Evolutionary conservation across 2,113 vertebrate genomes (phyloP), one percentile per base, ranked within the genome.

Genomic region (Entomyzon cyanotis): DNA sequence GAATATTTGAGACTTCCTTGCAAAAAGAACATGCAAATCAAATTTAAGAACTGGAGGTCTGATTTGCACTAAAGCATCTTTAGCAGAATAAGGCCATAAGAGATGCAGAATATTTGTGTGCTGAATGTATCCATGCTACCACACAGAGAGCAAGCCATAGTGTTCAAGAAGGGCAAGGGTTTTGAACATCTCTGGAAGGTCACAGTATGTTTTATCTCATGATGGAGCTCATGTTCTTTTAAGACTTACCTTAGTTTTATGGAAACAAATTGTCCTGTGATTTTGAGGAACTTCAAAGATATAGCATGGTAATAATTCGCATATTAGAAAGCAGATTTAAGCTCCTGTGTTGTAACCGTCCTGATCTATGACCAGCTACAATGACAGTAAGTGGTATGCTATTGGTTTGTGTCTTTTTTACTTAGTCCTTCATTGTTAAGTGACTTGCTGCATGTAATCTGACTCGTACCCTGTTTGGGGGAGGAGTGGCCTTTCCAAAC

Each of bases 231-330:
- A 17, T 33, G 2, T 22, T 87, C 18, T 88, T 76, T 88, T 88
- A 79, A 74, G 63, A 35, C 30, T 9, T 58, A 28, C 17, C 3
- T 41, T 85, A 62, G 39, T 69, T 30, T 10, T 83, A 15, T 0
- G 1, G 78, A 85, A 87, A 33, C 50, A 62, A 44, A 19, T 20
- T 74, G 22, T 49, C 33, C 27, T 81, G 60, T 78, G 68, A 78
- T 90, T 93, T 80, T 85, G n/a, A 77, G 62, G 37, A 76, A 62
- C 24, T 89, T 88, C 46, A 33, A 90, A 94, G 64, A 93, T 27
- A 5, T 88, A 30, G 15, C 70, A 21, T 63, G 56, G 50, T 52
- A 65, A 30, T 70, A 70, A 59, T 63, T 62, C 84, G 18, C 8
- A 37, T 27, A 3, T 47, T 86, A 70, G 33, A 82, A 69, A 35